Evolutionary conservation across 2,113 vertebrate species (phyloP), one percentile per base, ranked within the genome.

Genomic region (Zosterops hypoxanthus): DNA sequence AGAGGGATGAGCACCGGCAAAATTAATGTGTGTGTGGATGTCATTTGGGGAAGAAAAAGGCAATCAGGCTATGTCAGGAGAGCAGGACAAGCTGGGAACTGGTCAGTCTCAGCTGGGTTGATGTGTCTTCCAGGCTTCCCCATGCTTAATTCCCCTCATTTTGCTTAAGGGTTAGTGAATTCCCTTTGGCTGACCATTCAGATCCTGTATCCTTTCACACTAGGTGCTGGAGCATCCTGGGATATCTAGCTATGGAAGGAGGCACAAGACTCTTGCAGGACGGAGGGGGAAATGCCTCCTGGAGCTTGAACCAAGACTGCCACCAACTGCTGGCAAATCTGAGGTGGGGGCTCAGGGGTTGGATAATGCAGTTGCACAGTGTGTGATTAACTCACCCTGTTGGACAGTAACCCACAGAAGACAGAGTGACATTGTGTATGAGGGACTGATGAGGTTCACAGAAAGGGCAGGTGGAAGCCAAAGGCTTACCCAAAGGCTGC

Each of bases 401-500:
- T 63, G 77, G 11, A 57, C 1, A 5, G 36, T 1, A 11, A 44
- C 41, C 5, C 44, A 25, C 44, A 64, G 23, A 25, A 68, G 9
- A 11, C 12, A 79, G 53, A 56, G 23, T 21, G n/a, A 46, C 0
- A 0, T 5, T 8, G 36, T n/a, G 5, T 21, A 3, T 31, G 21
- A 66, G 33, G 14, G 14, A 55, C 29, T n/a, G 64, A 63, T 1
- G 1, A n/a, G 13, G 3, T 39, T 23, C 21, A 29, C 14, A 55
- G 52, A 63, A 65, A 86, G 29, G 12, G 34, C 15, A 81, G 18
- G 18, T 39, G 6, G 25, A 50, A 70, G 6, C 13, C 21, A 55
- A 39, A 34, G 39, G 39, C 39, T 59, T 75, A 18, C 21, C 50
- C 14, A 6, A 9, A 73, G n/a, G 11, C 46, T 46, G 31, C 31